These are phyloP conservation scores for Thalassoma bifasciatum DNA, from an alignment of 2,113 vertebrate genomes.

Conservation along the genomic window DNA sequence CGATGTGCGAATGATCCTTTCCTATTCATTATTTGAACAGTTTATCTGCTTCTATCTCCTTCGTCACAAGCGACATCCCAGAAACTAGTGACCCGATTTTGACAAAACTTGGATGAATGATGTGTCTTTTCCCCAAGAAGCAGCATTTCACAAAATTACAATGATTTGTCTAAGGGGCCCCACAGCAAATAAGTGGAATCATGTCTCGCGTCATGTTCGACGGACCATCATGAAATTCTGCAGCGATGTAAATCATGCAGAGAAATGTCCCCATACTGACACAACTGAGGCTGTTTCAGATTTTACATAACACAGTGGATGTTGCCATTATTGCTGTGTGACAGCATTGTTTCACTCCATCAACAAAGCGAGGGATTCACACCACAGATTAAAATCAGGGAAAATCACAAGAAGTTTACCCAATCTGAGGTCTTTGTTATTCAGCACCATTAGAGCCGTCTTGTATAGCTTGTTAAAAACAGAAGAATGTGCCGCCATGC, in stretches of 20 bases:
- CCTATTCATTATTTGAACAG: constrained; percentile 36
- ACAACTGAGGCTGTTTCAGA: not conserved
- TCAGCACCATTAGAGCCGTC: constrained; percentile 12
- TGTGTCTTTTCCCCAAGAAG: constrained; percentile 10
- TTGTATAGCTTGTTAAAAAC: constrained; percentile 7
- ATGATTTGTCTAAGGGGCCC: constrained; percentile 1
- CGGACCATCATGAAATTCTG: not conserved
- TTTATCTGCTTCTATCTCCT: constrained; percentile 19
- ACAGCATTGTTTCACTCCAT: not conserved
- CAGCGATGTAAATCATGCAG: not conserved
- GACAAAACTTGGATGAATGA: constrained; percentile 41
- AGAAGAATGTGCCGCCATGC: not conserved
- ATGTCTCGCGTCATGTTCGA: not conserved
- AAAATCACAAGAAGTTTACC: not conserved
- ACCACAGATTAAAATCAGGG: not conserved
- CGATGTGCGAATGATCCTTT: constrained; percentile 26
- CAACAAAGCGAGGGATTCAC: not conserved
- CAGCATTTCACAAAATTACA: constrained; percentile 34
- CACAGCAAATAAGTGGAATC: constrained; percentile 11
- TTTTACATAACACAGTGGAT: not conserved
- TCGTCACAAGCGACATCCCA: constrained; percentile 15
- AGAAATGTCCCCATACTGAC: constrained; percentile 7
- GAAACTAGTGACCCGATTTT: constrained; percentile 52
- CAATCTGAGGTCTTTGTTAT: not conserved
- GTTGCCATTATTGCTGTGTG: not conserved